Base-by-base conservation (phyloP, 1,140 invertebrate species). In the Polypedilum vanderplanki region DNA sequence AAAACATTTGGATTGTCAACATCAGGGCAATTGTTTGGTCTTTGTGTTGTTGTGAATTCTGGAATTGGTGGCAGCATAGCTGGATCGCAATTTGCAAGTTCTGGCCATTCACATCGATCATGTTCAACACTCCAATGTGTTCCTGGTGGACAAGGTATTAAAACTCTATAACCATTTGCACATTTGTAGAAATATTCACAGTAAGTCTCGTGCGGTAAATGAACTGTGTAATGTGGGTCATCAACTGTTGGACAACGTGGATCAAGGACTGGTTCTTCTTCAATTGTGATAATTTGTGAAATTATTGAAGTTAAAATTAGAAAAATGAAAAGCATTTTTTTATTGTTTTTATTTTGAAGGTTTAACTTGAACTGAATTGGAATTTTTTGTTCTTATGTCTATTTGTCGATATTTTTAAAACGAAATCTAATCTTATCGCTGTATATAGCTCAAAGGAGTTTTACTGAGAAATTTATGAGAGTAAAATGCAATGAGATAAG, bases 71-170 rank as follows among this genome's bases (percentile, higher is more conserved):
- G 41, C 15, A 74, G 41, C 46, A 10, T 12, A 20, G 41, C 7
- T 20, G 40, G 40, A 46, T 33, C 40, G n/a, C 74, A 74, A 10
- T 64, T 57, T 17, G 74, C 74, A 0, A 74, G 3, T 20, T 57
- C 8, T 40, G 41, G 74, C 41, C 74, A 46, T 74, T 74, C 74
- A 74, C 74, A 74, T 1, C 74, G 41, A 17, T 57, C 40, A 20
- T 22, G 40, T 17, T 9, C 10, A 5, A 74, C 24, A 33, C 74
- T 74, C 74, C 74, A 74, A 17, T 74, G 74, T 57, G 17, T 10
- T 9, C 15, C 15, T 9, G 40, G 40, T 10, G 9, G 41, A 64
- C 74, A 74, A 20, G 41, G 12, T 7, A 9, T 46, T 3, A 74
- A 22, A 7, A 41, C 15, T 7, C 18, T 41, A 18, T 18, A 8